Evolutionary conservation across 2,888 invertebrate species (phyloP).

Genomic region (Penaeus monodon): DNA sequence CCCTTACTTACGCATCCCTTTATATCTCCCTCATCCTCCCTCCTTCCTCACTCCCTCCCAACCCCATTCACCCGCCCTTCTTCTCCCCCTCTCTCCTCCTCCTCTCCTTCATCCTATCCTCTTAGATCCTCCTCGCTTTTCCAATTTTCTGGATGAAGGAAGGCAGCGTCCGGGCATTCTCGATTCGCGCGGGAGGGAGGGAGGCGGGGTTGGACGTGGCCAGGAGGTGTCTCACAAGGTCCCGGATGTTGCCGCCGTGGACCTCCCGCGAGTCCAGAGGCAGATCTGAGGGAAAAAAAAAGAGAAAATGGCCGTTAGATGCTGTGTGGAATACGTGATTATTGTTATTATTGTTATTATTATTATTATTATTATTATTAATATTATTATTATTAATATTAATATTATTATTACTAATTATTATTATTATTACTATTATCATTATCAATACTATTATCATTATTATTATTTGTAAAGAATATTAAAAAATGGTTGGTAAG

Average conservation of each 20-base stretch:
- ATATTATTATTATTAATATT: too few relatives aligned
- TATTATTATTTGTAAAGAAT: too few relatives aligned
- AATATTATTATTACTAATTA: too few relatives aligned
- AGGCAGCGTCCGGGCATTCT: slow-evolving; percentile 57
- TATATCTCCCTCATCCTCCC: background rate
- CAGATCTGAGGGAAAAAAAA: slow-evolving; percentile 29
- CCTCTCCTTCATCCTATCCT: background rate
- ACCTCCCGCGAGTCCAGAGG: slow-evolving; percentile 49
- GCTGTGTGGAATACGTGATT: background rate
- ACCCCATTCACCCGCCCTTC: too few relatives aligned
- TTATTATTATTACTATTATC: too few relatives aligned
- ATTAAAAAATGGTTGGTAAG: too few relatives aligned
- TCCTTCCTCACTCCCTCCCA: background rate
- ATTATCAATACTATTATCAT: too few relatives aligned
- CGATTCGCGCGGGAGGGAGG: slow-evolving; percentile 55
- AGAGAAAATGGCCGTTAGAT: background rate
- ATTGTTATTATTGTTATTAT: too few relatives aligned
- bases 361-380: too few relatives aligned
- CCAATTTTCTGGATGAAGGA: slow-evolving; percentile 50
- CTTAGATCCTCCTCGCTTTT: slow-evolving; percentile 35
- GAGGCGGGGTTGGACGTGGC: slow-evolving; percentile 52
- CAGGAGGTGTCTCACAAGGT: slow-evolving; percentile 50
- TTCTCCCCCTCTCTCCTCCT: background rate
- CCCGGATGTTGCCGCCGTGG: slow-evolving; percentile 57
- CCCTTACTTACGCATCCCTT: background rate